These are phyloP conservation scores for Zeus faber DNA, from an alignment of 2,113 vertebrate genomes.

Conservation along the genomic window DNA sequence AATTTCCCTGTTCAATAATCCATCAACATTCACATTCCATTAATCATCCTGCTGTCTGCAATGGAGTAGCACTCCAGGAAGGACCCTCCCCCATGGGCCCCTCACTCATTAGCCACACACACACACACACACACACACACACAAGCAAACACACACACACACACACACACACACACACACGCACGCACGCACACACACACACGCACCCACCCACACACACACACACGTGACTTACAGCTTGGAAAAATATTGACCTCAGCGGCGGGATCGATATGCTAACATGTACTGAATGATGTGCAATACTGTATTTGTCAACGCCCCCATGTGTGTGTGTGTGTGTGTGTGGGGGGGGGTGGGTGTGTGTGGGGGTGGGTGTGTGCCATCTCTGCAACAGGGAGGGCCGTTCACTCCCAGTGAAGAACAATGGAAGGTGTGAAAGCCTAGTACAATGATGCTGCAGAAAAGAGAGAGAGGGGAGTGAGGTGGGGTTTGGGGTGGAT, in stretches of 20 bases:
- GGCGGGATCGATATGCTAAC: constrained; percentile 50
- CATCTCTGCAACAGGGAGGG: background rate
- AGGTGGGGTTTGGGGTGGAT: no score
- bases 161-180: background rate
- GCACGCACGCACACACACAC: background rate
- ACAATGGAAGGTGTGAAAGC: background rate
- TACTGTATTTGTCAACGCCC: constrained; percentile 38
- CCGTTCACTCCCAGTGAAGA: no score
- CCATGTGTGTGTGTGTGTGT: background rate
- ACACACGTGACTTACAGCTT: constrained; percentile 47
- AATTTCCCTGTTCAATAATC: constrained; percentile 65
- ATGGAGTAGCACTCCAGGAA: constrained; percentile 50
- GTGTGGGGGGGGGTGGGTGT: no score
- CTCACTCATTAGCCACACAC: no score
- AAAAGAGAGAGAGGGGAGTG: constrained; percentile 3
- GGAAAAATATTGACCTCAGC: constrained; percentile 51
- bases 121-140: background rate
- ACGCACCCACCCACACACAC: background rate
- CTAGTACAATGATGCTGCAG: background rate
- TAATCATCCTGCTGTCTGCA: constrained; percentile 60
- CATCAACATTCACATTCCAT: constrained; percentile 71
- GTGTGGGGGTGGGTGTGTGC: background rate
- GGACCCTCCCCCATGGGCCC: constrained; percentile 47
- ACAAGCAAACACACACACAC: background rate
- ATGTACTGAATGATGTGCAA: constrained; percentile 44